A percentile compares a stretch with the other conserved stretches of the same genome.
phyloP scores from a whole-genome alignment of 2,113 vertebrate species.

The Platanista minor region DNA sequence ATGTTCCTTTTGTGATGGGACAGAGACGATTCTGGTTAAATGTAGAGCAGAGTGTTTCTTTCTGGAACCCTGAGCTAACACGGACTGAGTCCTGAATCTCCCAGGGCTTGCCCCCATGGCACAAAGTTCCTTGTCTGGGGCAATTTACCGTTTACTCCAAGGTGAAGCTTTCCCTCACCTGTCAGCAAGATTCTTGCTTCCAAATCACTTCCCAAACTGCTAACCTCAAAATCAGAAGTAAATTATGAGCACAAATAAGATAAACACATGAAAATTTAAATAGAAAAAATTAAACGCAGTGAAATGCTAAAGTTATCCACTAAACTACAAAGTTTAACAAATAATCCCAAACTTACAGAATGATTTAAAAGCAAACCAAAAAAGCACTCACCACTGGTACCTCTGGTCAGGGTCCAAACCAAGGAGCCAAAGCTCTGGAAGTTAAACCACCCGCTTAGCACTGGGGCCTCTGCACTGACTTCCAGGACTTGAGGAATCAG shows the following conservation, averaged over 20 bases:
- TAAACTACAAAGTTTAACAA: background rate
- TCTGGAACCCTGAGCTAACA: background rate
- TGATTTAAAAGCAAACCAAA: background rate
- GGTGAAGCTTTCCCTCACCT: background rate
- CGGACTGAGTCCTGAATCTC: background rate
- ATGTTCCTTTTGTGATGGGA: background rate
- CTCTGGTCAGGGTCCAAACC: background rate
- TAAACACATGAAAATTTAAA: background rate
- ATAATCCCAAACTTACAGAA: background rate
- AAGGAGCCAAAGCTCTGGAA: background rate
- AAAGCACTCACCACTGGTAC: background rate
- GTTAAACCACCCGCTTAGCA: background rate
- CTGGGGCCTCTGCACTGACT: background rate
- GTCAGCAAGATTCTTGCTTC: background rate
- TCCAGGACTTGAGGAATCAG: background rate
- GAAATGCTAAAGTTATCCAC: background rate
- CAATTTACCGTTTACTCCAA: too few species aligned
- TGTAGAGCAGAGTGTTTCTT: background rate
- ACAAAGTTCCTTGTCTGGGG: too few species aligned
- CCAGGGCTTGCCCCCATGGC: accelerated
- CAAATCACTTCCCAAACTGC: background rate
- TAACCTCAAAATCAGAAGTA: background rate
- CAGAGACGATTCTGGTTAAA: background rate
- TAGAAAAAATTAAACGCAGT: background rate
- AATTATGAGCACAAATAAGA: background rate